phyloP scores from a whole-genome alignment of 2,113 vertebrate species.

The Edolisoma coerulescens region DNA sequence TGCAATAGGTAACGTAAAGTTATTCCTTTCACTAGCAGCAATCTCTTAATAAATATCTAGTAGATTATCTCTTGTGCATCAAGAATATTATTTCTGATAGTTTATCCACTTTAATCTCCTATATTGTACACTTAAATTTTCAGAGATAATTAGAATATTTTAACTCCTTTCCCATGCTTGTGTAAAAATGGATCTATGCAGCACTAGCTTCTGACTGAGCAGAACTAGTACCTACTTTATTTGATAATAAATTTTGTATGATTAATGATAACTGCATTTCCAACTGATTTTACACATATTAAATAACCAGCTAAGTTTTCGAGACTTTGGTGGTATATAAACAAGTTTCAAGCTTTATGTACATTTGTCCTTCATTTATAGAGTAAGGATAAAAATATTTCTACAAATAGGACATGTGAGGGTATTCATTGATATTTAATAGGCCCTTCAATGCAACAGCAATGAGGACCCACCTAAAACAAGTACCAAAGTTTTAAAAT shows the following conservation, averaged over 20 bases:
- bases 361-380: neutral
- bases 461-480: neutral
- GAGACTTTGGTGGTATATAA: neutral
- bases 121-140: neutral
- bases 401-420: neutral
- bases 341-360: neutral
- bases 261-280: neutral
- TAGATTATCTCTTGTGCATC: neutral
- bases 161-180: neutral
- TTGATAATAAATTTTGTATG: neutral
- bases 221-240: neutral
- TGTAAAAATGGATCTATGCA: neutral
- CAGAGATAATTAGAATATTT: neutral
- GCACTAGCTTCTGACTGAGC: neutral
- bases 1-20: slow-evolving; percentile 70
- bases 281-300: neutral
- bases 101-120: neutral
- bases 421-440: neutral
- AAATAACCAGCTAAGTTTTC: neutral
- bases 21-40: neutral
- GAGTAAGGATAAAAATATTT: neutral
- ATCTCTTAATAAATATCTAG: neutral
- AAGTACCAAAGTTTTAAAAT: neutral
- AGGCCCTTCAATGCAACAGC: neutral
- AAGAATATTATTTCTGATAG: neutral